phyloP scores from a whole-genome alignment of 2,113 vertebrate genomes.

The Passer montanus region DNA sequence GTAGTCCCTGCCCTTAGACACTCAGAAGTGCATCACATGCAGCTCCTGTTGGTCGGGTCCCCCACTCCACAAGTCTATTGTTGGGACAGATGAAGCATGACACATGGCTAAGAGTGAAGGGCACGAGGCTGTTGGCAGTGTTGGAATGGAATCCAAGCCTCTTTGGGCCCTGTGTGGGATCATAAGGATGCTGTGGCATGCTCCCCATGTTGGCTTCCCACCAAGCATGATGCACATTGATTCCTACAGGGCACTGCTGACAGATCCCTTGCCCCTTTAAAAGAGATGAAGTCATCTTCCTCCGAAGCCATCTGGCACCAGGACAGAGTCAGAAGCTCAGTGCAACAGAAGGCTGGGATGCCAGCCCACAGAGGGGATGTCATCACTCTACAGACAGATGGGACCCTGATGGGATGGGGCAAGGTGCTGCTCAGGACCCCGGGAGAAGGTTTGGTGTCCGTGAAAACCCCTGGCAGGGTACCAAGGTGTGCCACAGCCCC shows the following conservation, averaged over 20 bases:
- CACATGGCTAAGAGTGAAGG: not conserved
- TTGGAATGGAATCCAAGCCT: not conserved
- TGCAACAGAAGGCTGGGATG: conserved; percentile 76
- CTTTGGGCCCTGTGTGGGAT: not conserved
- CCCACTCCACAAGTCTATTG: not conserved
- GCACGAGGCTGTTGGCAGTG: not conserved
- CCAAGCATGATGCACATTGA: not conserved
- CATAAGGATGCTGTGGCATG: not conserved
- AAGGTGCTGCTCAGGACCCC: conserved; percentile 5
- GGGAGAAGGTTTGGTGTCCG: not conserved
- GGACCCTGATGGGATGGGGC: conserved; percentile 51
- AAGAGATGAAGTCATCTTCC: conserved; percentile 75
- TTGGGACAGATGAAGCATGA: not conserved
- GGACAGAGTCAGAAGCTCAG: conserved; percentile 51
- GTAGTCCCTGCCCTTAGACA: not conserved
- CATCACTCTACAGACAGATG: conserved; percentile 72
- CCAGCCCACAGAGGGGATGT: conserved; percentile 59
- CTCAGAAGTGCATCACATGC: not conserved
- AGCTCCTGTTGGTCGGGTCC: not conserved
- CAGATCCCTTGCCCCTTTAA: conserved; percentile 66
- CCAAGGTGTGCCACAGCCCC: not conserved
- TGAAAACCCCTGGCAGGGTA: not conserved
- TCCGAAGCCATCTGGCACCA: conserved; percentile 65
- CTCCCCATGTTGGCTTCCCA: not conserved
- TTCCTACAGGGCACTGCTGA: conserved; percentile 12